These are phyloP conservation scores for Neolamprologus fasciatus DNA, from an alignment of 2,113 vertebrate genomes.

Conservation along the genomic window DNA sequence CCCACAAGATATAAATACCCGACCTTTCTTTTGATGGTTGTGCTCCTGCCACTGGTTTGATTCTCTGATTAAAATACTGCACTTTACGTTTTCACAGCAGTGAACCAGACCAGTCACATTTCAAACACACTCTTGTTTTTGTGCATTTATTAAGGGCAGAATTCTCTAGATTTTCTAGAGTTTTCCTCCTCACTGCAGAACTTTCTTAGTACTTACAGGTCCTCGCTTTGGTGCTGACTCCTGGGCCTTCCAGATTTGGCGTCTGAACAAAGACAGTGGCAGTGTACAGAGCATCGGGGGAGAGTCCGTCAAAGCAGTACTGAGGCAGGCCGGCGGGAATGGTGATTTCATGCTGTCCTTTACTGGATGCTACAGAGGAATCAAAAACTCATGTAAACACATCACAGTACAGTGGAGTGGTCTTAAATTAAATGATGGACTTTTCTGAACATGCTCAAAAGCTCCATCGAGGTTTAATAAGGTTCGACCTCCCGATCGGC, in stretches of 20 bases:
- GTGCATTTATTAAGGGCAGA: not conserved
- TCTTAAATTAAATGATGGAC: not conserved
- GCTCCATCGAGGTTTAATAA: not conserved
- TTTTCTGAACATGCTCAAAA: not conserved
- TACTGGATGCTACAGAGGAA: conserved; percentile 54
- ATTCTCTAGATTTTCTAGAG: not conserved
- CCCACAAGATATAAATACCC: not conserved
- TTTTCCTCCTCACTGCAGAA: not conserved
- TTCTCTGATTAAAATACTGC: not conserved
- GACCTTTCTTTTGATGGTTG: not conserved
- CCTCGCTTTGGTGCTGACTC: conserved; percentile 76
- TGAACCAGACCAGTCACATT: not conserved
- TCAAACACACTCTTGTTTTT: not conserved
- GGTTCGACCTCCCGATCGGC: not conserved
- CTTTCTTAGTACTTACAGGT: conserved; percentile 73
- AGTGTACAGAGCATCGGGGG: conserved; percentile 80
- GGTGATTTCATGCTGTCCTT: conserved; percentile 89
- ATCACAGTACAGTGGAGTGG: not conserved
- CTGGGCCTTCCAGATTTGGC: conserved; percentile 91
- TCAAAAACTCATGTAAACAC: not conserved
- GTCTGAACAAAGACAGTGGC: conserved; percentile 90
- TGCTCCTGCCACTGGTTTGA: not conserved
- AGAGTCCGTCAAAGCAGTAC: conserved; percentile 89
- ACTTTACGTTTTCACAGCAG: not conserved
- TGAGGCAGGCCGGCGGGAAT: conserved; percentile 84